phyloP scores from a whole-genome alignment of 2,888 invertebrate species.

The Cryptophagus acutangulus region DNA sequence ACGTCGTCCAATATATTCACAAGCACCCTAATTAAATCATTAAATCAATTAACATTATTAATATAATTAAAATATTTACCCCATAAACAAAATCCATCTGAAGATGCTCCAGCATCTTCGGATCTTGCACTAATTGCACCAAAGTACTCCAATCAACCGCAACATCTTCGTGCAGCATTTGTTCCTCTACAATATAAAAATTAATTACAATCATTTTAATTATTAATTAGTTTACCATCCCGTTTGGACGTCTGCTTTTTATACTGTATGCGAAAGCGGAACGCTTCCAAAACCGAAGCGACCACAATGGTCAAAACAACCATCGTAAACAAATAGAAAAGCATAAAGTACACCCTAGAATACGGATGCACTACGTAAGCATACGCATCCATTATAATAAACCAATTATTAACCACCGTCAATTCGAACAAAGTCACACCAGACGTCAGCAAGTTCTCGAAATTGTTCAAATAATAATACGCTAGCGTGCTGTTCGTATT shows the following conservation, averaged over 20 bases:
- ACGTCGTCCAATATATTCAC: slow-evolving; percentile 69
- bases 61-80: slow-evolving; percentile 39
- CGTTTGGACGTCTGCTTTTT: slow-evolving; percentile 73
- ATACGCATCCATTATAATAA: slow-evolving; percentile 85
- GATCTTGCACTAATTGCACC: slow-evolving; percentile 54
- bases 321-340: slow-evolving; percentile 85
- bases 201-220: slow-evolving; percentile 5
- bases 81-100: slow-evolving; percentile 51
- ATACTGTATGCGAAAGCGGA: slow-evolving; percentile 83
- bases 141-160: slow-evolving; percentile 67
- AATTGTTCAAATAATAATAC: slow-evolving; percentile 85
- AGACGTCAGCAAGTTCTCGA: slow-evolving; percentile 64
- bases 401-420: slow-evolving; percentile 91
- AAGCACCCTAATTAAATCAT: slow-evolving; percentile 47
- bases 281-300: slow-evolving; percentile 83
- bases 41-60: slow-evolving; percentile 1
- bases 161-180: slow-evolving; percentile 70
- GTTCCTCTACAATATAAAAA: slow-evolving; percentile 68
- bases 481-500: slow-evolving; percentile 66
- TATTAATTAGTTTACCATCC: slow-evolving; percentile 55
- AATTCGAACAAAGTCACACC: slow-evolving; percentile 82
- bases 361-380: slow-evolving; percentile 62
- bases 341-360: slow-evolving; percentile 80
- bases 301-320: slow-evolving; percentile 87
- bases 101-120: slow-evolving; percentile 50